Percentiles rank a stretch among this genome's conserved stretches.
phyloP scores from a whole-genome alignment of 2,888 invertebrate species.

The Oasisia sp. region DNA sequence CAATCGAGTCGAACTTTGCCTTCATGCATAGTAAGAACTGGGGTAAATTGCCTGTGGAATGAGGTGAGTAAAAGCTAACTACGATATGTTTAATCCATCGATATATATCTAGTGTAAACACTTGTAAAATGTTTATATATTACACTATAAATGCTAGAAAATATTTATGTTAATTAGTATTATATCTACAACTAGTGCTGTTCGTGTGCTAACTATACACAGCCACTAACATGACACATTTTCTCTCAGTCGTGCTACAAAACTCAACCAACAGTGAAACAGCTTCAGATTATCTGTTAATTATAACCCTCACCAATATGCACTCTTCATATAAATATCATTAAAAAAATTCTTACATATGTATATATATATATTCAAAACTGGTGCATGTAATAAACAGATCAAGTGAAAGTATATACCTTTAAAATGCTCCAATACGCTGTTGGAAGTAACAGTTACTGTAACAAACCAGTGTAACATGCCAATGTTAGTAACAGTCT shows the following conservation, averaged over 20 bases:
- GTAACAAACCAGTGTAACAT: constrained; percentile 13
- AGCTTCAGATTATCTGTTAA: not conserved
- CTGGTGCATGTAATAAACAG: not conserved
- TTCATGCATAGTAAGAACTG: not conserved
- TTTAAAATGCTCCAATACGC: not conserved
- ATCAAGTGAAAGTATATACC: not conserved
- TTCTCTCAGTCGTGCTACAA: not conserved
- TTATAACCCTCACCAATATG: not conserved
- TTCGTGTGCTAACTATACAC: not conserved
- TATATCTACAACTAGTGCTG: not conserved
- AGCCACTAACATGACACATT: not conserved
- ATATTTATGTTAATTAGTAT: not conserved
- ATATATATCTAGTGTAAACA: constrained; percentile 4
- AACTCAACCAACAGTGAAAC: not conserved
- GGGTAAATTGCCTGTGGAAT: not conserved
- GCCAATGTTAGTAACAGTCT: not conserved
- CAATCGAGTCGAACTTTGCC: not conserved
- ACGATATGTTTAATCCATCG: not conserved
- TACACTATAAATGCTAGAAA: not conserved
- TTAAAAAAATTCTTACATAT: not conserved
- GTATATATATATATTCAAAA: not conserved
- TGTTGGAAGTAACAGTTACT: not conserved
- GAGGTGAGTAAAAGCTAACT: not conserved
- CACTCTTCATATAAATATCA: not conserved
- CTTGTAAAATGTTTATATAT: not conserved